Base-by-base conservation (phyloP, 1,140 invertebrate species). In the Saccostrea cuccullata region DNA sequence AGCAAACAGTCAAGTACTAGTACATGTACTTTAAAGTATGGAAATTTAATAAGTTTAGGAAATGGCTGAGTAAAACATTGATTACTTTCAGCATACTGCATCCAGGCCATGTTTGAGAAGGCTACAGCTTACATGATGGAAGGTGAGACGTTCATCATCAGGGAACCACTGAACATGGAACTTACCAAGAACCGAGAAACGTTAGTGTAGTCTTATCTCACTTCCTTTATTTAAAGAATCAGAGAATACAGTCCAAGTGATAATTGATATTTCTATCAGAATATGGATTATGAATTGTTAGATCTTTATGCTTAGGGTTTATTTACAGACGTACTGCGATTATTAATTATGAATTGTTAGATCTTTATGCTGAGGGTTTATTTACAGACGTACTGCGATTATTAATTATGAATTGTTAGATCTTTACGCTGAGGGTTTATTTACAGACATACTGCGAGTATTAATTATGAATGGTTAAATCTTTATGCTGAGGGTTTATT, bases 91-190 rank as follows among this genome's bases (percentile, higher is more conserved):
- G 94, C 91, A 56, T 94, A 92, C 88, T 91, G 90, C 64, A 67
- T 94, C 70, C 90, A 93, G 83, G 90, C 91, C 6, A 87, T 88
- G 64, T 92, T 94, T 90, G 94, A 94, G 86, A 91, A 90, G 77
- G 92, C 91, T 17, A 88, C 84, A 36, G 91, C 90, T 0, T 90
- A 85, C 86, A 88, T 91, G 47, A 40, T 89, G 83, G 86, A 86
- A 40, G 89, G 73, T n/a, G 91, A 64, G 86, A 91, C 84, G 56
- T 90, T 56, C 55, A 89, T 88, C 64, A 88, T 92, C 20, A 86
- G 91, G 47, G 93, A 93, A 85, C 90, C 83, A 13, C 56, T 92
- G n/a, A 88, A 87, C 58, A 88, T 87, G 23, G 94, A 94, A 15
- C 83, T 90, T n/a, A 70, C 88, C 64, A 83, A 82, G n/a, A 64